Conservation (phyloP, 2,113 vertebrate genomes). For the Casuarius casuarius region DNA sequence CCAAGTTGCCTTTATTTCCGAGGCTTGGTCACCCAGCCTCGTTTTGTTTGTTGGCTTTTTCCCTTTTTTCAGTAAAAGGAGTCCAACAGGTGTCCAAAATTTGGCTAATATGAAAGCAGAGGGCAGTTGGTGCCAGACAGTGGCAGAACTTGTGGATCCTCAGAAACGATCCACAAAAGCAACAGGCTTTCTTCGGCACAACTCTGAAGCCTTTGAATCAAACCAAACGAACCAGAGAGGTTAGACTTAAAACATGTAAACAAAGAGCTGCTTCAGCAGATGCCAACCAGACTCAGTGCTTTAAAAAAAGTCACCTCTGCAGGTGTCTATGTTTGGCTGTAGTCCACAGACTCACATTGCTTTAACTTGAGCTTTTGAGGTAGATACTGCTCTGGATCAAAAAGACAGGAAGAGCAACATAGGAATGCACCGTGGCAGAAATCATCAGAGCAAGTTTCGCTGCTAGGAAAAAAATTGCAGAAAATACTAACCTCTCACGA, state of each 20-base stretch:
- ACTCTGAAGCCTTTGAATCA: not conserved
- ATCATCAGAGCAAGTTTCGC: not conserved
- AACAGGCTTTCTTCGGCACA: not conserved
- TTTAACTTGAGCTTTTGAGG: not conserved
- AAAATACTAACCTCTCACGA: not conserved
- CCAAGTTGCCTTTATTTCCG: not conserved
- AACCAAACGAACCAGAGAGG: not conserved
- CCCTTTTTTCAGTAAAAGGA: not conserved
- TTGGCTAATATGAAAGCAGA: not conserved
- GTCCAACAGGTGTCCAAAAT: not conserved
- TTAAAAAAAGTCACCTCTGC: not conserved
- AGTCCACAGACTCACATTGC: not conserved
- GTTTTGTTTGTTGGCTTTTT: too few species aligned
- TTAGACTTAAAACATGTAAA: not conserved
- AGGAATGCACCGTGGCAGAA: not conserved
- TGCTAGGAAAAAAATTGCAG: not conserved
- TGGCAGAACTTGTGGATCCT: not conserved
- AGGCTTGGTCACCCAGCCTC: not conserved
- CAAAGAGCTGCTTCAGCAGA: not conserved
- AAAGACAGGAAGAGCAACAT: not conserved
- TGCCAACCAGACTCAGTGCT: not conserved
- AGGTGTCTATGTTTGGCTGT: not conserved
- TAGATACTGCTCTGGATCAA: not conserved
- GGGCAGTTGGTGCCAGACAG: not conserved
- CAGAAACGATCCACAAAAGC: not conserved